These are phyloP conservation scores for Drepana arcuata DNA, from an alignment of 1,140 invertebrate species.

Conservation along the genomic window DNA sequence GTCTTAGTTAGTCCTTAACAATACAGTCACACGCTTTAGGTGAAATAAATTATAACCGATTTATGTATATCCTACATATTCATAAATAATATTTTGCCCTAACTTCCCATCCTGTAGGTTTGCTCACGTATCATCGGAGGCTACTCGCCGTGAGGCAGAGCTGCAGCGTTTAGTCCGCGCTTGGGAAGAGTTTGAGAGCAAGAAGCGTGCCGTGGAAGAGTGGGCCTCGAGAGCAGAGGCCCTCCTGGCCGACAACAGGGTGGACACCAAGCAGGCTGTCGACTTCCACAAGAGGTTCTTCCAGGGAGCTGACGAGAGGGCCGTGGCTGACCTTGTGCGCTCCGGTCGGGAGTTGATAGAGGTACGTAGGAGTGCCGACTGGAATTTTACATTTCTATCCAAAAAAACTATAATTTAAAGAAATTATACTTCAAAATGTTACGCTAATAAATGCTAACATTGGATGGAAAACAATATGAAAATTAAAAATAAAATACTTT, in stretches of 20 bases:
- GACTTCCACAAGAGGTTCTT: conserved; percentile 89
- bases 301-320: conserved; percentile 85
- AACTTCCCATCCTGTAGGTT: conserved; percentile 73
- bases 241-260: conserved; percentile 84
- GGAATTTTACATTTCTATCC: no score
- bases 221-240: conserved; percentile 90
- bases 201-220: conserved; percentile 84
- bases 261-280: conserved; percentile 85
- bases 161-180: conserved; percentile 84
- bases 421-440: neutral
- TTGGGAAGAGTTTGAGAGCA: conserved; percentile 90
- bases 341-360: conserved; percentile 84
- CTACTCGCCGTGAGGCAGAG: conserved; percentile 84
- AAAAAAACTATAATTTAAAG: no score
- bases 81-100: neutral
- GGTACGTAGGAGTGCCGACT: no score
- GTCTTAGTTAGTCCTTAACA: no score
- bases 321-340: conserved; percentile 85
- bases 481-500: no score
- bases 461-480: no score
- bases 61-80: neutral
- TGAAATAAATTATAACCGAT: neutral
- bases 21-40: no score
- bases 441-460: neutral
- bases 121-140: conserved; percentile 78